phyloP scores from a whole-genome alignment of 2,888 invertebrate genomes.

The Galeopsomyia nigrocyanea region DNA sequence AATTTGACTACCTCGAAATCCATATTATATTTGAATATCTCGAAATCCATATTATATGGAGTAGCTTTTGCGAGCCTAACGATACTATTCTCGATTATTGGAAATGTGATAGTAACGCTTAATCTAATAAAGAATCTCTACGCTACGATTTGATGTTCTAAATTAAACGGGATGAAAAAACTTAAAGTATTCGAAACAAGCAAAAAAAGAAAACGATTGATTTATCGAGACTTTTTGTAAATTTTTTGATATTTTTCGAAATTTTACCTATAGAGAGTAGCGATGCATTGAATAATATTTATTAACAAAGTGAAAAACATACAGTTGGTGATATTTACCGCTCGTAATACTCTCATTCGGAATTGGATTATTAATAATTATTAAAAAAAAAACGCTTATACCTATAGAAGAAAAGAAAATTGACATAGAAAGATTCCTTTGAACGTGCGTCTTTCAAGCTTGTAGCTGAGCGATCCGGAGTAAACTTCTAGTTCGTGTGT shows the following conservation, averaged over 20 bases:
- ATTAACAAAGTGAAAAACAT: conserved; percentile 39
- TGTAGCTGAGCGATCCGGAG: conserved; percentile 37
- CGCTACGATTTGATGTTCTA: conserved; percentile 18
- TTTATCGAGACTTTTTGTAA: conserved; percentile 6
- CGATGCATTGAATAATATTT: conserved; percentile 19
- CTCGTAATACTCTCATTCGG: conserved; percentile 6
- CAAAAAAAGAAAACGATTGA: too few species aligned
- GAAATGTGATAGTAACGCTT: conserved; percentile 38
- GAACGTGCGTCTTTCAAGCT: conserved; percentile 47
- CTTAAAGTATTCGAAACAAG: too few species aligned
- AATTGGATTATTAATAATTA: conserved; percentile 14
- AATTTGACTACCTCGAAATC: too few species aligned
- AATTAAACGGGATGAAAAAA: background rate
- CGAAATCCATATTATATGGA: too few species aligned
- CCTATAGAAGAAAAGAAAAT: conserved; percentile 15
- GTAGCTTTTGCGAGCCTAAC: background rate
- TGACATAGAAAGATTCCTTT: conserved; percentile 44
- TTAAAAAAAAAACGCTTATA: conserved; percentile 3
- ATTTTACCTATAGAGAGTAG: conserved; percentile 6
- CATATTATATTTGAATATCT: too few species aligned
- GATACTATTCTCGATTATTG: conserved; percentile 38
- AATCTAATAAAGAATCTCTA: conserved; percentile 34
- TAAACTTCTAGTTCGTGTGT: conserved; percentile 21
- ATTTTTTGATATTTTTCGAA: conserved; percentile 16
- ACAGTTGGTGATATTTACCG: conserved; percentile 38